Evolutionary conservation across 2,113 vertebrate genomes (phyloP).

Genomic region (human (Homo sapiens)): DNA sequence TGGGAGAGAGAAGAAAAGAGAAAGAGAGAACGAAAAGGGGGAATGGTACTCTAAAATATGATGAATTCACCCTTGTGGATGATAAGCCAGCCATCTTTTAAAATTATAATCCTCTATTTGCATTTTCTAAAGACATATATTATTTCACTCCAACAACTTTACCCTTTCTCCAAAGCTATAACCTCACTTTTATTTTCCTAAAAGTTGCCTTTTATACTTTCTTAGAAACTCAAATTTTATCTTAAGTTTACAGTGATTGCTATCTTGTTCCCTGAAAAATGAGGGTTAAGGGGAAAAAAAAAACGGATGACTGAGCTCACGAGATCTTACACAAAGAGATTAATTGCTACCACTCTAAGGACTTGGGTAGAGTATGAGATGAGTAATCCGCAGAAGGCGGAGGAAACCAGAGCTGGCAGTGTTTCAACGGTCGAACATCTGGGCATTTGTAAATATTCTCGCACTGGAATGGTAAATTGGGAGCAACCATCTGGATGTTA

Average conservation of each 20-base stretch:
- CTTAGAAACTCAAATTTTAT: neutral
- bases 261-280: neutral
- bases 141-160: neutral
- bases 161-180: conserved; percentile 28
- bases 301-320: neutral
- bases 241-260: conserved; percentile 44
- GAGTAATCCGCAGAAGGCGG: neutral
- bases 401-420: rapidly evolving
- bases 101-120: neutral
- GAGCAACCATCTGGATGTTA: neutral
- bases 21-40: neutral
- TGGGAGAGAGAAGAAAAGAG: neutral
- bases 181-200: conserved; percentile 38
- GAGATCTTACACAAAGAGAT: neutral
- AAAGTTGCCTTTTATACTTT: conserved; percentile 44
- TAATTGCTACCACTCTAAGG: rapidly evolving
- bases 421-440: rapidly evolving
- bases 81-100: neutral
- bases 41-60: rapidly evolving
- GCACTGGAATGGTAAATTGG: neutral
- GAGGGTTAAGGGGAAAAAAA: neutral
- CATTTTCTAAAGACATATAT: neutral
- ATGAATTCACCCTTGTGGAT: neutral
- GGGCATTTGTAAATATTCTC: neutral
- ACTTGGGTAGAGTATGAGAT: rapidly evolving